Conservation (phyloP, 2,888 invertebrate genomes). For the Parnassius mnemosyne region DNA sequence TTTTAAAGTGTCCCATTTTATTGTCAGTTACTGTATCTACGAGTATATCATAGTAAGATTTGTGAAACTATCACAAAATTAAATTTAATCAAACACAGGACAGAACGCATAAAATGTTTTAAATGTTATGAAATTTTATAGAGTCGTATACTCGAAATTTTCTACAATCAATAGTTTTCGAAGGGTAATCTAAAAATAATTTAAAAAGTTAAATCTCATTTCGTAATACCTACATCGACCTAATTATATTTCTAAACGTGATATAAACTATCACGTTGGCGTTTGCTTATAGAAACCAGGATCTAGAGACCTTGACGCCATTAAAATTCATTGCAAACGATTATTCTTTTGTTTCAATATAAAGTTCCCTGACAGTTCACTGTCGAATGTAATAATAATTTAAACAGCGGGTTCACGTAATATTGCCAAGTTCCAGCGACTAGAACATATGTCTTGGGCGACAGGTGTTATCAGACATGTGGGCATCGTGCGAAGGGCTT, state of each 20-base stretch:
- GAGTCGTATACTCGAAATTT: conserved; percentile 38
- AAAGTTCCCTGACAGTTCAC: conserved; percentile 58
- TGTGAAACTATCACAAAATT: conserved; percentile 58
- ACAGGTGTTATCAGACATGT: conserved; percentile 70
- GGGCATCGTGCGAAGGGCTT: conserved; percentile 64
- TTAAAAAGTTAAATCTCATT: conserved; percentile 29
- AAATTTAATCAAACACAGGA: conserved; percentile 39
- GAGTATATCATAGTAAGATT: conserved; percentile 51
- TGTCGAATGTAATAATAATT: conserved; percentile 37
- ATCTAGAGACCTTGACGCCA: conserved; percentile 3
- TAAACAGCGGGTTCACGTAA: conserved; percentile 24
- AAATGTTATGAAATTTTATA: conserved; percentile 50
- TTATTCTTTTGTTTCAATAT: conserved; percentile 37
- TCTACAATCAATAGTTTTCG: conserved; percentile 27
- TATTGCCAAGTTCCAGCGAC: conserved; percentile 31
- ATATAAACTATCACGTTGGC: conserved; percentile 25
- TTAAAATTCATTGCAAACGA: conserved; percentile 29
- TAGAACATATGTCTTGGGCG: conserved; percentile 49
- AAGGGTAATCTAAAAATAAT: conserved; percentile 34
- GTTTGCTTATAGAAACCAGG: conserved; percentile 16
- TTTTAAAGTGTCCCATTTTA: conserved; percentile 69
- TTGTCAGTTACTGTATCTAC: conserved; percentile 49
- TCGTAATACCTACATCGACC: conserved; percentile 30
- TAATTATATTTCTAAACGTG: conserved; percentile 30
- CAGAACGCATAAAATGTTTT: conserved; percentile 39